Conservation (phyloP, 2,797 vertebrate genomes). For the Ptychadena robeensis region DNA sequence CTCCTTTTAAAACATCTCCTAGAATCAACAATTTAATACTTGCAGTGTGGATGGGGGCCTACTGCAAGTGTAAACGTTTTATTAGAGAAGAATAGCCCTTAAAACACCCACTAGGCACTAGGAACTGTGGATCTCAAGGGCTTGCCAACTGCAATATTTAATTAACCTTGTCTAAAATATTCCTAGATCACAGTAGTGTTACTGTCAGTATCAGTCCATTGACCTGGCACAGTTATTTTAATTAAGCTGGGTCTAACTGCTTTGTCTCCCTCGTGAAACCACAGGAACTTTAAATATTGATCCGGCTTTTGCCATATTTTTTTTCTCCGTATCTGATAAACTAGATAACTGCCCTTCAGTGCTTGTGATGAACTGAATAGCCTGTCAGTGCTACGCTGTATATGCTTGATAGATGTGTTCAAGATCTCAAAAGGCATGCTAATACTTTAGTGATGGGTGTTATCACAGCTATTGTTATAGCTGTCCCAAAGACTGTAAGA, state of each 20-base stretch:
- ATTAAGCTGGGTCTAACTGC: slow-evolving; percentile 45
- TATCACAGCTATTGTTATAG: slow-evolving; percentile 1
- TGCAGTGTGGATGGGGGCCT: too few relatives aligned
- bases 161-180: slow-evolving; percentile 50
- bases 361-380: slow-evolving; percentile 16
- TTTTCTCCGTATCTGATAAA: slow-evolving; percentile 42
- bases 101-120: slow-evolving; percentile 32
- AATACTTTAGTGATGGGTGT: slow-evolving; percentile 4
- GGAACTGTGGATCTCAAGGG: slow-evolving; percentile 10
- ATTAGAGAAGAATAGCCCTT: slow-evolving; percentile 25
- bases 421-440: slow-evolving; percentile 8
- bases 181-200: background rate
- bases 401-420: slow-evolving; percentile 9
- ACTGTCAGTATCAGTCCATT: slow-evolving; percentile 48
- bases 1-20: too few relatives aligned
- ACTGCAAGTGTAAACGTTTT: background rate
- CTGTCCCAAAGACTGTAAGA: background rate
- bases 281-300: slow-evolving; percentile 35
- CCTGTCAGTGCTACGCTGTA: background rate
- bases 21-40: too few relatives aligned
- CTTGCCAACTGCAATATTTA: slow-evolving; percentile 50
- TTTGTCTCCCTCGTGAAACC: slow-evolving; percentile 25
- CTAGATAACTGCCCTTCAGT: slow-evolving; percentile 15
- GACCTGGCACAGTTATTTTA: slow-evolving; percentile 47
- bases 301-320: background rate